These are phyloP conservation scores for Villa cingulata DNA, from an alignment of 2,888 invertebrate species.

Conservation along the genomic window DNA sequence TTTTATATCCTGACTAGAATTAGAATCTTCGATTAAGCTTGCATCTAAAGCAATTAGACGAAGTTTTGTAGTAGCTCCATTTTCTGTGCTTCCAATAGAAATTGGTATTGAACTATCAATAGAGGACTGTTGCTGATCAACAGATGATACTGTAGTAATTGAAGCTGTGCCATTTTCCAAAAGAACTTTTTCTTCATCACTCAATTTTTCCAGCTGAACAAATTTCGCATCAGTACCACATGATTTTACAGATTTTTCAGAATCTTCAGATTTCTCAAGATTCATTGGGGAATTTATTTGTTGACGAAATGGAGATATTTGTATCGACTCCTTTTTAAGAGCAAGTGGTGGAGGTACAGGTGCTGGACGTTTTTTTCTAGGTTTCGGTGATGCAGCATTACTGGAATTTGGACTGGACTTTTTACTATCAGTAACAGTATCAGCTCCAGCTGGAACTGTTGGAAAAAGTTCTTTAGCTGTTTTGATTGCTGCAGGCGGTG, in stretches of 20 bases:
- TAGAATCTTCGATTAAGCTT: slow-evolving; percentile 19
- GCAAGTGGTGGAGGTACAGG: slow-evolving; percentile 43
- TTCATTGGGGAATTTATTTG: neutral
- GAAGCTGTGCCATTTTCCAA: slow-evolving; percentile 17
- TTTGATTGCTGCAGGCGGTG: slow-evolving; percentile 19
- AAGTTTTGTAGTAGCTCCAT: slow-evolving; percentile 7
- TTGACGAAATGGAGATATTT: neutral
- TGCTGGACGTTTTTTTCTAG: slow-evolving; percentile 50
- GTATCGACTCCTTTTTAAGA: slow-evolving; percentile 21
- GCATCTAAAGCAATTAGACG: slow-evolving; percentile 24
- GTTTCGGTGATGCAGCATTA: slow-evolving; percentile 30
- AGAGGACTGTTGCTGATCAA: neutral
- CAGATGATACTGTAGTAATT: neutral
- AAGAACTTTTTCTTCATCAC: slow-evolving; percentile 28
- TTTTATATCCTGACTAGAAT: slow-evolving; percentile 3
- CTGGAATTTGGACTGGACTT: slow-evolving; percentile 24
- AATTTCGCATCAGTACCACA: neutral
- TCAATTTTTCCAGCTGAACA: slow-evolving; percentile 22
- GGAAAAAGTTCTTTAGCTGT: slow-evolving; percentile 9
- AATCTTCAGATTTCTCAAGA: neutral
- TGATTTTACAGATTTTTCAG: neutral
- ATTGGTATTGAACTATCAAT: neutral
- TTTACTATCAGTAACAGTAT: slow-evolving; percentile 17
- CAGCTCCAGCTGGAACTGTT: too few species aligned
- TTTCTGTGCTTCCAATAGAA: neutral